Conservation (phyloP, 1,140 invertebrate species). For the Centruroides vittatus region DNA sequence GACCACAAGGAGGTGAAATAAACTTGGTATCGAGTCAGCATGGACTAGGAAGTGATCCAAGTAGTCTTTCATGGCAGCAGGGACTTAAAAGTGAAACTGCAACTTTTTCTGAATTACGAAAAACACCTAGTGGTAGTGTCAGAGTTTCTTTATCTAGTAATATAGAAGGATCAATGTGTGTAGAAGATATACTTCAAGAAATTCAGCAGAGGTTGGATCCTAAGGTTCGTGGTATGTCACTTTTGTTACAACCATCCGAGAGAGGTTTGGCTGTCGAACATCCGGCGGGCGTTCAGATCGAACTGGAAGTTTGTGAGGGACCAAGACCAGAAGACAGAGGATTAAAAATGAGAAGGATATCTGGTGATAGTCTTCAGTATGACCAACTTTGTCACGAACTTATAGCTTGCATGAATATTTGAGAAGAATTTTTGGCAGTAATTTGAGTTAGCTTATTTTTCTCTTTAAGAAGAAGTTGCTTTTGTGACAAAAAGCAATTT, state of each 20-base stretch:
- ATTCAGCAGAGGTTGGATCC: slow-evolving; percentile 67
- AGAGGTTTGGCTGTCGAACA: slow-evolving; percentile 47
- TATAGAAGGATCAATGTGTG: slow-evolving; percentile 36
- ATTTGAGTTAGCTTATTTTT: neutral
- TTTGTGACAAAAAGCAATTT: no score
- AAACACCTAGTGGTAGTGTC: slow-evolving; percentile 33
- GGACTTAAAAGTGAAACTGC: slow-evolving; percentile 11
- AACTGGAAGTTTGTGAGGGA: slow-evolving; percentile 58
- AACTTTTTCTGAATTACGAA: slow-evolving; percentile 23
- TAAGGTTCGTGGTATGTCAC: slow-evolving; percentile 40
- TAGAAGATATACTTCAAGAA: slow-evolving; percentile 59
- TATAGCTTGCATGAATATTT: slow-evolving; percentile 55
- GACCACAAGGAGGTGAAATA: slow-evolving; percentile 3
- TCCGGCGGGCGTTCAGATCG: slow-evolving; percentile 72
- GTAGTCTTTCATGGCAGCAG: slow-evolving; percentile 6
- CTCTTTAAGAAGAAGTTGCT: no score
- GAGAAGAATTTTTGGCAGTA: neutral
- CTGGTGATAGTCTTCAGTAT: slow-evolving; percentile 78
- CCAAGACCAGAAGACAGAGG: slow-evolving; percentile 42
- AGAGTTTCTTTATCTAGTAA: slow-evolving; percentile 52
- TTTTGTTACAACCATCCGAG: slow-evolving; percentile 30
- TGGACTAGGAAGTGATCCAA: slow-evolving; percentile 7
- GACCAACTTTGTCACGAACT: slow-evolving; percentile 79
- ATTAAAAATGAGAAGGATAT: slow-evolving; percentile 76
- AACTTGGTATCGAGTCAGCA: neutral